Percentiles rank a stretch among this genome's conserved stretches.
These are phyloP conservation scores for Monopterus albus DNA, from an alignment of 2,113 vertebrate genomes.

Conservation along the genomic window DNA sequence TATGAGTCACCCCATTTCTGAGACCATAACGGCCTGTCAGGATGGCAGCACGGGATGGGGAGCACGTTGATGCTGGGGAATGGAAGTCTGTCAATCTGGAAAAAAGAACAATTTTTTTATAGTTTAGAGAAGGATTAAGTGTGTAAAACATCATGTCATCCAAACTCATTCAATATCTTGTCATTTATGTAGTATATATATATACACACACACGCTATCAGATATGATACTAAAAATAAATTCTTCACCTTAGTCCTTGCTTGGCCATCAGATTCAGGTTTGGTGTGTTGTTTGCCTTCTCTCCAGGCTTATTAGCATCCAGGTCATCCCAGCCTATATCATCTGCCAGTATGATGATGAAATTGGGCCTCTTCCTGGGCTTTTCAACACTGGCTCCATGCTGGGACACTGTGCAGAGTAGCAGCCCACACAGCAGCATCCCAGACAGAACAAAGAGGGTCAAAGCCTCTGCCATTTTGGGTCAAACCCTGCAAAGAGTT, in stretches of 20 bases:
- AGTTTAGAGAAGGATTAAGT: not conserved
- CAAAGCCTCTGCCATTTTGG: conserved; percentile 75
- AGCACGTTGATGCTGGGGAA: conserved; percentile 93
- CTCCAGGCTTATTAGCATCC: conserved; percentile 84
- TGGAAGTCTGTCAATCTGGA: conserved; percentile 94
- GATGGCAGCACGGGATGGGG: conserved; percentile 92
- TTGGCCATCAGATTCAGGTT: conserved; percentile 87
- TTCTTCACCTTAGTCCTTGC: conserved; percentile 86
- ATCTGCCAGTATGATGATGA: conserved; percentile 93
- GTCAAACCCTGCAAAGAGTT: conserved; percentile 38
- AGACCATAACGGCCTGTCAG: conserved; percentile 92
- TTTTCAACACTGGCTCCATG: not conserved
- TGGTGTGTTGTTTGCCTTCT: conserved; percentile 80
- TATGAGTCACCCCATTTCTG: conserved; percentile 93
- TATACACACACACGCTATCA: too few species aligned
- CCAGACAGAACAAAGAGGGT: conserved; percentile 55
- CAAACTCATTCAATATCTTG: not conserved
- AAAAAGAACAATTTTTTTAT: too few species aligned
- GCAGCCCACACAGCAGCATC: conserved; percentile 66
- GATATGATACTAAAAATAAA: not conserved
- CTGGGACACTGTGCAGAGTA: conserved; percentile 64
- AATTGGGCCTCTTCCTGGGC: conserved; percentile 81
- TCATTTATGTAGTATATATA: too few species aligned
- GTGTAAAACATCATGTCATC: not conserved
- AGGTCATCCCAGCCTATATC: conserved; percentile 97